These are phyloP conservation scores for Oreotrochilus melanogaster DNA, from an alignment of 2,113 vertebrate species.

Conservation along the genomic window DNA sequence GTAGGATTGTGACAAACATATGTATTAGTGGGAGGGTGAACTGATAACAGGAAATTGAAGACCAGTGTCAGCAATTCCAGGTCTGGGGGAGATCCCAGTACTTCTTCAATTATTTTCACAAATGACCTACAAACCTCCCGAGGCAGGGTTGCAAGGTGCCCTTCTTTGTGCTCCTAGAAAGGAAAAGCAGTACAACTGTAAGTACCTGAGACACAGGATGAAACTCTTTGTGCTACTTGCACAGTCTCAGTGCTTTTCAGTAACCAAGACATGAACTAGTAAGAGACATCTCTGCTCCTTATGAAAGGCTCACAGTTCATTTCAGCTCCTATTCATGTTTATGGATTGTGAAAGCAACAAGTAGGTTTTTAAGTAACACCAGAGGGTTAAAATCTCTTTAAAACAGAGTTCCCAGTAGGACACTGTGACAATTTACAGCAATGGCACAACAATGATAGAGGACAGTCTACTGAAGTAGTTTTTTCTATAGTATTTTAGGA, in stretches of 20 bases:
- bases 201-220: not conserved
- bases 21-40: constrained; percentile 97
- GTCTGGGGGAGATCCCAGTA: constrained; percentile 96
- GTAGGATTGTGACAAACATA: constrained; percentile 96
- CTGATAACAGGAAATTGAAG: constrained; percentile 95
- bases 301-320: not conserved
- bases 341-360: not conserved
- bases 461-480: not conserved
- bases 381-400: not conserved
- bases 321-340: not conserved
- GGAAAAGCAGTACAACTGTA: not conserved
- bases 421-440: not conserved
- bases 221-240: not conserved
- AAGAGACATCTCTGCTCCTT: not conserved
- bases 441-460: not conserved
- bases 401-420: not conserved
- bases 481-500: not conserved
- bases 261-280: not conserved
- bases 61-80: constrained; percentile 90
- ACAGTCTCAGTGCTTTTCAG: not conserved
- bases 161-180: constrained; percentile 92
- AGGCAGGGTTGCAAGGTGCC: constrained; percentile 87
- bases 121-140: constrained; percentile 93
- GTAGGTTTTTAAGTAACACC: not conserved
- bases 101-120: constrained; percentile 98